Evolutionary conservation across 2,888 invertebrate species (phyloP), one percentile per base, ranked within the genome.

Genomic region (Caenorhabditis sinica): DNA sequence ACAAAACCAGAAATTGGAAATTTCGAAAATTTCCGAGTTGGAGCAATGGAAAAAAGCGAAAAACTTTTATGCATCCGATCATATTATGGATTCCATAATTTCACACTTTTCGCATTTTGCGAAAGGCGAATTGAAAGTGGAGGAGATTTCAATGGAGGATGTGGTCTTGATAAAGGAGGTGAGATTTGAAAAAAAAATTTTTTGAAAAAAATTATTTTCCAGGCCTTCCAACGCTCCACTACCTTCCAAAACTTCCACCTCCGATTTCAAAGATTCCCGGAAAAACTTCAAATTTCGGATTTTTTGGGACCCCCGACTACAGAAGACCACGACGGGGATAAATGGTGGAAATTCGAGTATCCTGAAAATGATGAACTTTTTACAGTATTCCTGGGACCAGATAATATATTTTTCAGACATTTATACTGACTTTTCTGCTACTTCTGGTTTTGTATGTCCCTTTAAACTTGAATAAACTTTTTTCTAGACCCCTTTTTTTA

Each of bases 21-120:
- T 56, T 11, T 3, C 2, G 23, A 28, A 28, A 28, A 56, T 56
- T 13, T 5, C 15, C 13, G 56, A 56, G 25, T 25, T 56, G 25
- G 56, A 56, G 9, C 56, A 56, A n/a, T 56, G 56, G 56, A 56
- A 56, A 28, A 56, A 56, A 15, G 56, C 56, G 8, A 56, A 25
- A 28, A 8, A 2, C 23, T 25, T 56, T 0, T 56, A 28, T 15
- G 15, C 25, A 8, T 15, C 25, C 0, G 56, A 28, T 8, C 25
- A 15, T 3, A 8, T 56, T 56, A 28, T 56, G 56, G 28, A 40
- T 11, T 40, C 40, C 13, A 13, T 2, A 11, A 13, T 40, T 40
- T 40, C 40, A 13, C 6, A 11, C 13, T 40, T 40, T 13, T 40
- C 13, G 11, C 6, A 11, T 40, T 40, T 40, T 40, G 6, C 2